Evolutionary conservation across 2,888 invertebrate species (phyloP).

Genomic region (Diarsia rubi): DNA sequence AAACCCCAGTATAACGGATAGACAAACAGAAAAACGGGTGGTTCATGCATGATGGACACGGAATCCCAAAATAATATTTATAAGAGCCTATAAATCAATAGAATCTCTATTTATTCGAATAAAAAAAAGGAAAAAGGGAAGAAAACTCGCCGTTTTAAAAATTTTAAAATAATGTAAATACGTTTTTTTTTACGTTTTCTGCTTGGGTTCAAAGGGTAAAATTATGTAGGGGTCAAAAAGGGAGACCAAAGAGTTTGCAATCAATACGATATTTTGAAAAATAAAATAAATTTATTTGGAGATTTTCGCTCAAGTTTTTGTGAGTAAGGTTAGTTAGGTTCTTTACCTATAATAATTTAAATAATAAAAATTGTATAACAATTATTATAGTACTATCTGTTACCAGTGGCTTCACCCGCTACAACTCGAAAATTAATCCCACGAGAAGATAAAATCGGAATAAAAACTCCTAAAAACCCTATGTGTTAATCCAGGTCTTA

Average conservation of each 20-base stretch:
- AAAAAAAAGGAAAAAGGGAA: not conserved
- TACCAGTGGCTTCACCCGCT: no score
- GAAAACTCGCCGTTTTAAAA: slow-evolving; percentile 12
- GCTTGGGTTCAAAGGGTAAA: slow-evolving; percentile 26
- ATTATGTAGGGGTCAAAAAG: slow-evolving; percentile 38
- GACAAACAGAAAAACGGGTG: not conserved
- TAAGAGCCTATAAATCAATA: not conserved
- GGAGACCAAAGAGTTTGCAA: slow-evolving; percentile 19
- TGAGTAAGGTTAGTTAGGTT: not conserved
- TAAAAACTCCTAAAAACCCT: no score
- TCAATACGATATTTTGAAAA: slow-evolving; percentile 23
- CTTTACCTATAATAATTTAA: no score
- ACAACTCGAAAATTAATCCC: no score
- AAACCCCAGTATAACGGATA: not conserved
- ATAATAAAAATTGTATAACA: no score
- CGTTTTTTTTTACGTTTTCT: slow-evolving; percentile 36
- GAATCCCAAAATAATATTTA: slow-evolving; percentile 3
- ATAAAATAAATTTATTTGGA: not conserved
- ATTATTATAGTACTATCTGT: no score
- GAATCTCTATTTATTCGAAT: slow-evolving; percentile 5
- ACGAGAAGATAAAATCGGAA: no score
- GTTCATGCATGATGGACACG: not conserved
- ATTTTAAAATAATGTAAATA: slow-evolving; percentile 25
- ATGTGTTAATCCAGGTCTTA: no score
- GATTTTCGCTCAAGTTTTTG: slow-evolving; percentile 12